Conservation (phyloP, 1,140 invertebrate genomes). For the Drosophila ohnishii region DNA sequence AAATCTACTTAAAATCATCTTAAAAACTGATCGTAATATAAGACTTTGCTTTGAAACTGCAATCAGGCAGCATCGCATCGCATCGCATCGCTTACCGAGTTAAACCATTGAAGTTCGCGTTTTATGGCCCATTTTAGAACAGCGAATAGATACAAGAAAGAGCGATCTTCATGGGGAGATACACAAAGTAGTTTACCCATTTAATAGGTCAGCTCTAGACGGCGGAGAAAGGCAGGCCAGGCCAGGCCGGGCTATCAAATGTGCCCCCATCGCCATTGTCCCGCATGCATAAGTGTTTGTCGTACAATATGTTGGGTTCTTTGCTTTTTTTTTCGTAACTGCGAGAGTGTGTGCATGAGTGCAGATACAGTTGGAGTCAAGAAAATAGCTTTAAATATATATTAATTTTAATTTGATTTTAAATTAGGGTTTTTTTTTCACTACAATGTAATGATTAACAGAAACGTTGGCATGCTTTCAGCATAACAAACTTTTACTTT, state of each 20-base stretch:
- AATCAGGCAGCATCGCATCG: slow-evolving; percentile 28
- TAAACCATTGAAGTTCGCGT: slow-evolving; percentile 42
- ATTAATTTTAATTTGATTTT: neutral
- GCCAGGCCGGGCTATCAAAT: slow-evolving; percentile 38
- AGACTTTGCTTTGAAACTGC: slow-evolving; percentile 14
- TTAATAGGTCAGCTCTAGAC: slow-evolving; percentile 48
- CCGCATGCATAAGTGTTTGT: slow-evolving; percentile 38
- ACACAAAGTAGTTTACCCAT: slow-evolving; percentile 52
- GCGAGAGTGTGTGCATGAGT: slow-evolving; percentile 24
- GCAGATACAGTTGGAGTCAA: slow-evolving; percentile 3
- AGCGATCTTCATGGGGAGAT: slow-evolving; percentile 44
- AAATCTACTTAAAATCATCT: slow-evolving; percentile 1
- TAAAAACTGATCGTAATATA: slow-evolving; percentile 8
- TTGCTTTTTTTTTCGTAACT: slow-evolving; percentile 15
- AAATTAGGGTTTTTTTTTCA: too few relatives aligned
- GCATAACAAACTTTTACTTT: too few relatives aligned
- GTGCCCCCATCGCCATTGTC: slow-evolving; percentile 46
- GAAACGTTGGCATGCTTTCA: too few relatives aligned
- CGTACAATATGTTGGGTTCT: slow-evolving; percentile 21
- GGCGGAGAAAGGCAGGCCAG: slow-evolving; percentile 37
- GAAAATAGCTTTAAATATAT: neutral
- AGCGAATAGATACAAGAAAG: slow-evolving; percentile 39
- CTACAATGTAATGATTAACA: too few relatives aligned
- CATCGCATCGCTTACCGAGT: slow-evolving; percentile 16
- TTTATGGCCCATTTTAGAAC: slow-evolving; percentile 52